phyloP scores from a whole-genome alignment of 2,888 invertebrate genomes.

The Galerucella calmariensis region DNA sequence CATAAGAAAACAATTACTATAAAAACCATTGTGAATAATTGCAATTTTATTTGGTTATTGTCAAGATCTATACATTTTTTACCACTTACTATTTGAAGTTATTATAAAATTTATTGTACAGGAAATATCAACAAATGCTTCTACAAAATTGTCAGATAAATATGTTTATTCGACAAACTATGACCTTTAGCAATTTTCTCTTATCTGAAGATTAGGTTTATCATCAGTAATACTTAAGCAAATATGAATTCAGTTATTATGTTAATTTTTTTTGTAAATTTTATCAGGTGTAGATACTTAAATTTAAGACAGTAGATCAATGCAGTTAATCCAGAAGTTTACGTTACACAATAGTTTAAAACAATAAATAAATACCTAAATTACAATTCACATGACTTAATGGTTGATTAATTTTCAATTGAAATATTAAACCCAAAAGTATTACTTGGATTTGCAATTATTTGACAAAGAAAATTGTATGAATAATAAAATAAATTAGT shows the following conservation, averaged over 20 bases:
- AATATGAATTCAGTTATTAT: neutral
- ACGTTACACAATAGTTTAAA: neutral
- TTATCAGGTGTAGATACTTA: neutral
- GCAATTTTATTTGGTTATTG: too few species aligned
- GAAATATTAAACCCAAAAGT: neutral
- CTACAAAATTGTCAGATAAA: neutral
- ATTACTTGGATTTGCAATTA: neutral
- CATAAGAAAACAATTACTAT: too few species aligned
- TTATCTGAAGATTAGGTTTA: neutral
- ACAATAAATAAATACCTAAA: neutral
- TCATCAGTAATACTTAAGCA: neutral
- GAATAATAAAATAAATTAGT: neutral
- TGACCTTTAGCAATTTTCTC: neutral
- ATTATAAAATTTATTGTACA: neutral
- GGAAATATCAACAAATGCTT: neutral
- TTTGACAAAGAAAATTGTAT: neutral
- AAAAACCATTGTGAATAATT: too few species aligned
- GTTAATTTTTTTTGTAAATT: neutral
- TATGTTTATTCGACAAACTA: neutral
- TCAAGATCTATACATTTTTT: too few species aligned
- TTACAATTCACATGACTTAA: neutral
- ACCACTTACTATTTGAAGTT: too few species aligned
- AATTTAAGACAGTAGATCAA: neutral
- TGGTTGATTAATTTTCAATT: neutral
- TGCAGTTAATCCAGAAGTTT: neutral